A percentile compares a stretch with the other conserved stretches of the same genome.
These are phyloP conservation scores for Xanthorhoe designata DNA, from an alignment of 2,888 invertebrate species.

Conservation along the genomic window DNA sequence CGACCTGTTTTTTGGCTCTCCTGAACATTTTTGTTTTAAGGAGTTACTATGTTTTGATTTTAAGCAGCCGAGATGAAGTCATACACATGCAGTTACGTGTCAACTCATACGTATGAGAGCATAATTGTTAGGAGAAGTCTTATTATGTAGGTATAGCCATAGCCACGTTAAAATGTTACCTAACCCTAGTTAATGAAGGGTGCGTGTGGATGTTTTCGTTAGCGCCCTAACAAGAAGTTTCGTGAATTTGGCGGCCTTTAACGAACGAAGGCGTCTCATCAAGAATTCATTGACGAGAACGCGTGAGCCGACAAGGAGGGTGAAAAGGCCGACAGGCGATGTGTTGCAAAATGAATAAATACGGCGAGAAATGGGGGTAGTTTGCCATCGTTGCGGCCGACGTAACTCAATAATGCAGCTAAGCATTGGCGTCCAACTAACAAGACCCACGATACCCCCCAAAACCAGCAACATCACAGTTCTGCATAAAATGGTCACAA, in stretches of 20 bases:
- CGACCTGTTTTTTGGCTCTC: no score
- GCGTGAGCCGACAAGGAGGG: constrained; percentile 71
- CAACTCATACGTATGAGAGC: no score
- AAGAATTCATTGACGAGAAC: constrained; percentile 78
- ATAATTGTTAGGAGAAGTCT: no score
- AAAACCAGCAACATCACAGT: constrained; percentile 41
- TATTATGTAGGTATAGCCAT: background rate
- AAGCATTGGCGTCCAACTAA: constrained; percentile 46
- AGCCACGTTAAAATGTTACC: constrained; percentile 12
- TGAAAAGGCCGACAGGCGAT: constrained; percentile 78
- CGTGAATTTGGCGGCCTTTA: constrained; percentile 82
- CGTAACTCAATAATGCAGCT: constrained; percentile 76
- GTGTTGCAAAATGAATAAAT: constrained; percentile 85
- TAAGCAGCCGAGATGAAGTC: no score
- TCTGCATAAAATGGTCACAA: constrained; percentile 55
- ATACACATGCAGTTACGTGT: no score
- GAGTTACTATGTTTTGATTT: no score
- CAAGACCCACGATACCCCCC: constrained; percentile 20
- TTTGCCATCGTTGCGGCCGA: constrained; percentile 75
- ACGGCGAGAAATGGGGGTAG: constrained; percentile 83
- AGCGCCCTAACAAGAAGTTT: constrained; percentile 66
- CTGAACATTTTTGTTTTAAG: no score
- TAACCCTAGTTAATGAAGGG: constrained; percentile 43
- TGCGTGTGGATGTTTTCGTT: constrained; percentile 76
- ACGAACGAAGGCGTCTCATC: constrained; percentile 75